These are phyloP conservation scores for Brachionus calyciflorus DNA, from an alignment of 1,140 invertebrate species.

Conservation along the genomic window DNA sequence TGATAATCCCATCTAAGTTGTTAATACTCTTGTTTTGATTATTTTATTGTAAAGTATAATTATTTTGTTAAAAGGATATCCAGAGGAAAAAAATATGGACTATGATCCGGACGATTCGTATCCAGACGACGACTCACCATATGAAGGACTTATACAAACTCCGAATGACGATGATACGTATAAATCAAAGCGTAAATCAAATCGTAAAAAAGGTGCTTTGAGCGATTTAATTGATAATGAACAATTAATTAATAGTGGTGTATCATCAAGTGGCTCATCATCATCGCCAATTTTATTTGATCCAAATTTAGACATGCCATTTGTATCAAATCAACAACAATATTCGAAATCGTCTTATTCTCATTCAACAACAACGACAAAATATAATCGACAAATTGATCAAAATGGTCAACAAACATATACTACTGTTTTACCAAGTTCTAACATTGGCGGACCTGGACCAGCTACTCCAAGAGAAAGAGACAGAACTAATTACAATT, in stretches of 20 bases:
- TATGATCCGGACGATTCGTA: slow-evolving; percentile 45
- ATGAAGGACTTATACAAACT: slow-evolving; percentile 33
- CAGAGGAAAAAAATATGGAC: slow-evolving; percentile 45
- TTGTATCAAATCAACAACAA: slow-evolving; percentile 34
- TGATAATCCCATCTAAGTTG: too few relatives aligned
- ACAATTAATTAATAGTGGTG: neutral
- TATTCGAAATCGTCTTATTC: neutral
- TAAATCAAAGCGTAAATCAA: neutral
- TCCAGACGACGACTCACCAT: slow-evolving; percentile 41
- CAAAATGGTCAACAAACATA: slow-evolving; percentile 2
- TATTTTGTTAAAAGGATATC: slow-evolving; percentile 32
- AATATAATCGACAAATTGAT: neutral
- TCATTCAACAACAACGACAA: neutral
- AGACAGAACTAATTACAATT: neutral
- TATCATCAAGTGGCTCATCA: slow-evolving; percentile 14
- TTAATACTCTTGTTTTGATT: too few relatives aligned
- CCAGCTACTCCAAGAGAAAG: neutral
- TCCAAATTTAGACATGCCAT: slow-evolving; percentile 15
- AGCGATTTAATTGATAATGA: slow-evolving; percentile 1
- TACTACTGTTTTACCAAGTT: slow-evolving; percentile 26
- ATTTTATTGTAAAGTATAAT: too few relatives aligned
- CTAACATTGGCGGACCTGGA: neutral
- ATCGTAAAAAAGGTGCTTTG: slow-evolving; percentile 24
- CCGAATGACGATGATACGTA: neutral
- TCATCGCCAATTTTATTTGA: slow-evolving; percentile 36